Evolutionary conservation across 2,797 vertebrate species (phyloP), one percentile per base, ranked within the genome.

Genomic region (Characodon lateralis): DNA sequence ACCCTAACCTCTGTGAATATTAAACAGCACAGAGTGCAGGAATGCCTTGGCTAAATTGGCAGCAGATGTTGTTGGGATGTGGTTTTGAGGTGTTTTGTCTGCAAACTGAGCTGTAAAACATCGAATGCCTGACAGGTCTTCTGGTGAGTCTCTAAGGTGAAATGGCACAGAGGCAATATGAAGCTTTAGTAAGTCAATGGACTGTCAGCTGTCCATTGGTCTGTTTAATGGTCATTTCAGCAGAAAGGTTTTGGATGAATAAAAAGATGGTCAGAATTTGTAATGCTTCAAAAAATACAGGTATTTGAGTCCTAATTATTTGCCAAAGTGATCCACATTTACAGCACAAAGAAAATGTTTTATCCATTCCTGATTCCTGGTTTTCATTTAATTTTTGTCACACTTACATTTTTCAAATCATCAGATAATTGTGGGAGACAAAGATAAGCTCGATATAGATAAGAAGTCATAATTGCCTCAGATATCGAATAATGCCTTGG

Each of bases 1-100:
- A 94, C 94, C 93, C 89, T 89, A 92, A 91, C 91, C 92, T 87
- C 87, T 91, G 94, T 95, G 95, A 96, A 95, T 96, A 95, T 95
- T 95, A 94, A 96, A 93, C 92, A 95, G 93, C 85, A 78, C 86
- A 82, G 92, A 91, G 92, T 93, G 88, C 89, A 89, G 93, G 95
- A 95, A 95, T 95, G 93, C 91, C 86, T 87, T 46, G 1, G 80
- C 85, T 88, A 94, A 96, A 96, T 95, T 95, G 93, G 90, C 94
- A 91, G 92, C 95, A 96, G 95, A 96, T 96, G 96, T 95, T 92
- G 88, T 87, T 87, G 91, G 85, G 85, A 86, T 90, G 92, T 88
- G 85, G 83, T 91, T 85, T 89, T 91, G 93, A 93, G 89, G 90
- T 95, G 94, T 95, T 95, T 95, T 93, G 93, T 96, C 94, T 95